Base-by-base conservation (phyloP, 2,113 vertebrate species). In the Beaufortia kweichowensis region DNA sequence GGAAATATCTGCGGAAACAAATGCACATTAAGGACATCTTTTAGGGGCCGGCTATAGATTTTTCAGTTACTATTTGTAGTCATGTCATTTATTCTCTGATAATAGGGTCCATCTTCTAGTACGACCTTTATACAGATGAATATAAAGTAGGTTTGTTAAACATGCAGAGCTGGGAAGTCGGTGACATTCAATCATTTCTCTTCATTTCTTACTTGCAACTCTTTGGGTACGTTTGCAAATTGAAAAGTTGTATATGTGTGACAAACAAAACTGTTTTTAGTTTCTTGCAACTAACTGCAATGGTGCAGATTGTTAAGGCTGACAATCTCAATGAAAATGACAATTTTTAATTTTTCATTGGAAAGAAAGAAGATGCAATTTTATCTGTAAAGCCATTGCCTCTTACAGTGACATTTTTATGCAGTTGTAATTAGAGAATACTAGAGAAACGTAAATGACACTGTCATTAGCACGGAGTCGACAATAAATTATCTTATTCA, bases 1-100 rank as follows among this genome's bases (percentile, higher is more conserved):
- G 84, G 81, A 93, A 94, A 79, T 91, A 94, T 57, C 93, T 94
- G 83, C 46, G 82, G 24, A 35, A 85, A 26, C 84, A 33, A 39
- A 82, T 19, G 35, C 50, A 79, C 56, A 79, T 46, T n/a, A 73
- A 21, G 33, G 4, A 69, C 39, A 55, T 21, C 61, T 55, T 41
- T 48, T 23, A 56, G 31, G 48, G 8, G n/a, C 6, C 6, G 19
- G 48, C 19, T n/a, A 53, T 6, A 64, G 66, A 5, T 31, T 69
- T 69, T 72, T 31, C 8, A 71, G 53, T 19, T 41, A 59, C 21
- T 59, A 57, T 69, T 69, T 56, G 68, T 6, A 71, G 29, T 57
- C 53, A 56, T 1, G 53, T 59, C 33, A 41, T 59, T 71, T 59
- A 71, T 71, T 21, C 33, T 26, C 33, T 41, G 24, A 26, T 59